Conservation (phyloP, 2,888 invertebrate genomes). For the Deilephila porcellus region DNA sequence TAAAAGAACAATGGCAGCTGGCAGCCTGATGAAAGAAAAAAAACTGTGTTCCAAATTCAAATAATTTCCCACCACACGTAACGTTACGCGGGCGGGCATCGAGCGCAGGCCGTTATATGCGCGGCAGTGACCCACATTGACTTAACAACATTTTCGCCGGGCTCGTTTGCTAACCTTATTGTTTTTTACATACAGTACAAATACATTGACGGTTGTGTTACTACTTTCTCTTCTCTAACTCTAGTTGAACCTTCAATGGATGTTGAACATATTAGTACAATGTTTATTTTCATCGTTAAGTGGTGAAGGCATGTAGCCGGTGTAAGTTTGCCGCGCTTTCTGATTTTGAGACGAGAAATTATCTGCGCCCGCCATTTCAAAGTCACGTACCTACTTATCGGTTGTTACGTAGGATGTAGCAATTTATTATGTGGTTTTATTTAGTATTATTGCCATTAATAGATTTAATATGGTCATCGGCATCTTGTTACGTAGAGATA, state of each 20-base stretch:
- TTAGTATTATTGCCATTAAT: constrained; percentile 55
- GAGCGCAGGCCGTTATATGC: constrained; percentile 81
- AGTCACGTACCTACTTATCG: constrained; percentile 76
- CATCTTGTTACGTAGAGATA: constrained; percentile 11
- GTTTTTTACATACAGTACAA: constrained; percentile 39
- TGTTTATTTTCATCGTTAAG: constrained; percentile 35
- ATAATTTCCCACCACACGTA: constrained; percentile 85
- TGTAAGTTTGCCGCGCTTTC: constrained; percentile 78
- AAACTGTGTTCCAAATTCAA: constrained; percentile 81
- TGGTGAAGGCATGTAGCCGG: constrained; percentile 46
- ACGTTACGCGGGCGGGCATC: constrained; percentile 84
- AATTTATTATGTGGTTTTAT: constrained; percentile 47
- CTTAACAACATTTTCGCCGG: constrained; percentile 66
- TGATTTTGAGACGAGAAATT: constrained; percentile 79
- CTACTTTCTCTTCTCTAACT: constrained; percentile 42
- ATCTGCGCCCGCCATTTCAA: constrained; percentile 63
- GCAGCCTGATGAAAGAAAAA: constrained; percentile 70
- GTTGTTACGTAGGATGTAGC: constrained; percentile 73
- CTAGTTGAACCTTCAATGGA: constrained; percentile 49
- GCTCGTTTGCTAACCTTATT: constrained; percentile 74
- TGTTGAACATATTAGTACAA: constrained; percentile 27
- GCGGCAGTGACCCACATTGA: constrained; percentile 81
- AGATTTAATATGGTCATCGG: constrained; percentile 12
- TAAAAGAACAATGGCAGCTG: constrained; percentile 74
- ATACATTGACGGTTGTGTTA: constrained; percentile 46